Evolutionary conservation across 2,888 invertebrate species (phyloP).

Genomic region (Hipparchia sbordonii): DNA sequence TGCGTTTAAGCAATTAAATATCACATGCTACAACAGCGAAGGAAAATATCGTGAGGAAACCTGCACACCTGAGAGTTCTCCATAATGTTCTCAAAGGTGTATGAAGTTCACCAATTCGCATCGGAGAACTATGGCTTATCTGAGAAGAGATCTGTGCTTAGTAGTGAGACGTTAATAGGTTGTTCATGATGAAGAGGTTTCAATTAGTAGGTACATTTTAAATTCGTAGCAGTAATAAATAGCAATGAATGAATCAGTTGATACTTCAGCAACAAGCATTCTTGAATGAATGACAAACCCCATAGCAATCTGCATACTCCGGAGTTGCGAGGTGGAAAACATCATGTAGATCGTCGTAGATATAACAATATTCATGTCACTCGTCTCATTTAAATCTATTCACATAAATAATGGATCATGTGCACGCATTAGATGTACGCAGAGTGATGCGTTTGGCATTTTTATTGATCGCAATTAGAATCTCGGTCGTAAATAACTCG

Average conservation of each 20-base stretch:
- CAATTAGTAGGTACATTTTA: not conserved
- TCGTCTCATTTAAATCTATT: conserved; percentile 45
- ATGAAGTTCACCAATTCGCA: too few species aligned
- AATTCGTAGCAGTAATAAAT: not conserved
- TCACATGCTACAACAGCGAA: too few species aligned
- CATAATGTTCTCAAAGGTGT: too few species aligned
- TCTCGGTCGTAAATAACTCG: conserved; percentile 44
- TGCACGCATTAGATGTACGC: conserved; percentile 46
- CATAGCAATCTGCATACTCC: conserved; percentile 23
- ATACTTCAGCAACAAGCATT: conserved; percentile 8
- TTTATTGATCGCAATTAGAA: conserved; percentile 48
- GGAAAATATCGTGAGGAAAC: too few species aligned
- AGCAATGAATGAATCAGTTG: conserved; percentile 5
- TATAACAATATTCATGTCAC: conserved; percentile 44
- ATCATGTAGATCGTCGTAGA: conserved; percentile 12
- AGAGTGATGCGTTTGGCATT: conserved; percentile 47
- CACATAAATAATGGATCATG: conserved; percentile 47
- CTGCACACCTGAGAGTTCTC: too few species aligned
- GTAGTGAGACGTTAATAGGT: too few species aligned
- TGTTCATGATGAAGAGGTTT: too few species aligned
- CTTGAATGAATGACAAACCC: conserved; percentile 32
- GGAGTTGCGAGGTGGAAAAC: conserved; percentile 25
- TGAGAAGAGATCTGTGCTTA: too few species aligned
- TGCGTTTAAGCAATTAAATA: too few species aligned
- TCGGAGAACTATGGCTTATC: too few species aligned